phyloP scores from a whole-genome alignment of 2,113 vertebrate genomes.

The Stictonetta naevosa region DNA sequence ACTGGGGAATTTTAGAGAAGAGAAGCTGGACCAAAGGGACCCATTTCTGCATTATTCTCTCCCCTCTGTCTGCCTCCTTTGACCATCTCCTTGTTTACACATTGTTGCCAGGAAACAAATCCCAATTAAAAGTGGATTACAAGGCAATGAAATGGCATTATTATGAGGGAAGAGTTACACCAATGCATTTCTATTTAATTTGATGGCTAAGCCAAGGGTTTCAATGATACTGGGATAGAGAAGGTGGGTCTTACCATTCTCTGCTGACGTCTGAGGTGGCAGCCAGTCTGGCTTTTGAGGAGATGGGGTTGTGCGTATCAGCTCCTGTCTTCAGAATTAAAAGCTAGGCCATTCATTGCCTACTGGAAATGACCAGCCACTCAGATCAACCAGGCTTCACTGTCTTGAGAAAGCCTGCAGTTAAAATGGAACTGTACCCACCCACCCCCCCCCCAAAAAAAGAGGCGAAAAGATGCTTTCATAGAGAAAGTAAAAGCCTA shows the following conservation, averaged over 20 bases:
- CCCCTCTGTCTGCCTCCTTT: neutral
- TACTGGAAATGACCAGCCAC: neutral
- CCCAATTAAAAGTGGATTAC: constrained; percentile 74
- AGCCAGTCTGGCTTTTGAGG: neutral
- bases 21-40: neutral
- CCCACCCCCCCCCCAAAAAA: neutral
- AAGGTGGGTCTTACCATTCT: neutral
- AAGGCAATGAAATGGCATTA: constrained; percentile 57
- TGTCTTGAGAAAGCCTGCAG: neutral
- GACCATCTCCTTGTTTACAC: constrained; percentile 53
- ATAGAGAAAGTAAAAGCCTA: neutral
- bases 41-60: neutral
- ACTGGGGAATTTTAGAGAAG: neutral
- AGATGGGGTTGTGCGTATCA: neutral
- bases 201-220: neutral
- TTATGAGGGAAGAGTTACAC: constrained; percentile 59
- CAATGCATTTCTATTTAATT: constrained; percentile 47
- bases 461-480: neutral
- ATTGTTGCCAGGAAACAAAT: constrained; percentile 70
- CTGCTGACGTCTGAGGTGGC: neutral
- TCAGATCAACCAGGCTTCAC: neutral
- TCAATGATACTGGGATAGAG: neutral
- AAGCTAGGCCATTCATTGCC: neutral
- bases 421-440: neutral
- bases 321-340: neutral